Evolutionary conservation across 1,140 invertebrate species (phyloP).

Genomic region (Brachionus paranguensis): DNA sequence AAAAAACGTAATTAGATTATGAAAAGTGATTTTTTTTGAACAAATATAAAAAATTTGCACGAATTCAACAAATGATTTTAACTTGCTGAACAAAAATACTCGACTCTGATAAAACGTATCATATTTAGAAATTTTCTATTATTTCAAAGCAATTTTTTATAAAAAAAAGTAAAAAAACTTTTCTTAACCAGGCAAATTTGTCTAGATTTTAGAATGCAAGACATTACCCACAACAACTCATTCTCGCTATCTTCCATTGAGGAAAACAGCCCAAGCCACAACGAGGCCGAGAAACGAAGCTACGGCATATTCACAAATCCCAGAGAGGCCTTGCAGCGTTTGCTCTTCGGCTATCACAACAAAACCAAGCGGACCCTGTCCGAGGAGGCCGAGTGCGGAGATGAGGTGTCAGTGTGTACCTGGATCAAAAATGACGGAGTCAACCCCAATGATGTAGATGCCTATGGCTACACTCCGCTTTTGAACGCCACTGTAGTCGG

Average conservation of each 20-base stretch:
- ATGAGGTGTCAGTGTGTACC: neutral
- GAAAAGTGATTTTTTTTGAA: neutral
- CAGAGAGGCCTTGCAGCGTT: neutral
- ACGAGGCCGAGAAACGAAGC: neutral
- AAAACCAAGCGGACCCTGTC: constrained; percentile 28
- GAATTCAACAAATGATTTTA: neutral
- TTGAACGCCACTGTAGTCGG: constrained; percentile 19
- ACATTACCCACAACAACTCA: neutral
- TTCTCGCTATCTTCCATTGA: neutral
- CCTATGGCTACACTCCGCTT: constrained; percentile 32
- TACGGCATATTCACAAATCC: neutral
- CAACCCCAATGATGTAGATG: neutral
- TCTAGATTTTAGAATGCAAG: neutral
- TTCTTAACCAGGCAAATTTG: neutral
- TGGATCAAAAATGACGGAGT: constrained; percentile 34
- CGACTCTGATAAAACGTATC: constrained; percentile 16
- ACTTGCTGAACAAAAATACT: neutral
- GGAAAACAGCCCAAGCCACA: neutral
- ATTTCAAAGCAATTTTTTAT: neutral
- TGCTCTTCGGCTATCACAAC: neutral
- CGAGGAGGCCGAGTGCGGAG: constrained; percentile 37
- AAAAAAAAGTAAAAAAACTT: neutral
- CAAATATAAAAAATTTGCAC: neutral
- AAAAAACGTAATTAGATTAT: constrained; percentile 13
- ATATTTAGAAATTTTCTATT: constrained; percentile 2